A percentile compares a stretch with the other conserved stretches of the same genome.
These are phyloP conservation scores for Amphiura filiformis DNA, from an alignment of 35 echinoderm and acorn worm genomes.

Conservation along the genomic window DNA sequence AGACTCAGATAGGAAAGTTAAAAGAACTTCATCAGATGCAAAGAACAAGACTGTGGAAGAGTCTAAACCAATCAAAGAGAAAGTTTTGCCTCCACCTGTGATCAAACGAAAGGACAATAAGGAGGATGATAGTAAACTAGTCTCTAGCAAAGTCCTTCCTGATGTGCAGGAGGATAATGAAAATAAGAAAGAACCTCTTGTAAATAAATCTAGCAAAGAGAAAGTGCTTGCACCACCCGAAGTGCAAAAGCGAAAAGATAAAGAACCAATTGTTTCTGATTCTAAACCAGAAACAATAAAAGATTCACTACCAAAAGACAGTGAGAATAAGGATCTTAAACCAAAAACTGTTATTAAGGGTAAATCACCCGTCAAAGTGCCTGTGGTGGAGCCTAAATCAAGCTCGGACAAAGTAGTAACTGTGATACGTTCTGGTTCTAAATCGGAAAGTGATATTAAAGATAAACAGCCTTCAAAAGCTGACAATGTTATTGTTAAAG, in stretches of 20 bases:
- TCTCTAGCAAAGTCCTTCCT: not conserved
- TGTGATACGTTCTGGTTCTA: not conserved
- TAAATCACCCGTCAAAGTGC: not conserved
- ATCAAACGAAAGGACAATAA: not conserved
- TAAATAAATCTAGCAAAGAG: not conserved
- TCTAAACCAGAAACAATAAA: not conserved
- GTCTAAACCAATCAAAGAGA: not conserved
- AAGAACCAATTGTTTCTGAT: not conserved
- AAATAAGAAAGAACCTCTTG: not conserved
- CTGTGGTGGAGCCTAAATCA: not conserved
- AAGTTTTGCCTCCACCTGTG: not conserved
- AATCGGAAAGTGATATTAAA: not conserved
- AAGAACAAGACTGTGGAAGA: not conserved
- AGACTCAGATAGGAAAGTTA: conserved; percentile 27
- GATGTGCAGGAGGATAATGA: not conserved
- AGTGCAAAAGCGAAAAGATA: not conserved
- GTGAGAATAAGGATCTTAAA: not conserved
- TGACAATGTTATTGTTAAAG: not conserved
- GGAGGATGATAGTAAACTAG: not conserved
- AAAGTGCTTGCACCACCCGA: not conserved
- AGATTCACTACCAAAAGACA: not conserved
- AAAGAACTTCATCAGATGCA: conserved; percentile 18
- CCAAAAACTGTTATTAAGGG: not conserved
- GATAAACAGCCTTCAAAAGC: too few species aligned
- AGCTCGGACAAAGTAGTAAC: not conserved